Evolutionary conservation across 2,113 vertebrate genomes (phyloP).

Genomic region (Phalacrocorax brasilianus): DNA sequence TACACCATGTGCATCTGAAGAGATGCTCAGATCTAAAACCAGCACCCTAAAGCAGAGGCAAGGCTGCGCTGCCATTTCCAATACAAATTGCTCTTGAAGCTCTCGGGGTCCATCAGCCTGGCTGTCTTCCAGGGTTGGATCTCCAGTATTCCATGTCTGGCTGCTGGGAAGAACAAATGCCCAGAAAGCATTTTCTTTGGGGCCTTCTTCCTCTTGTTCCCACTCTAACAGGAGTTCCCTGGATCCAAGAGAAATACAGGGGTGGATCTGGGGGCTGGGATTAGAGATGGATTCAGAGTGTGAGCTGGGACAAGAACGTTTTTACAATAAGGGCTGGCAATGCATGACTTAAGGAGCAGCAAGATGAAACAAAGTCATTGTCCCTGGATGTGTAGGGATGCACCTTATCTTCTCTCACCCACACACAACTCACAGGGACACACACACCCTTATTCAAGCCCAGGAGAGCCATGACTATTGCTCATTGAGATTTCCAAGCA

Average conservation of each 20-base stretch:
- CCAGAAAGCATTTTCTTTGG: background rate
- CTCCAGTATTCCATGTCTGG: background rate
- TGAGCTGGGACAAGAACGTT: background rate
- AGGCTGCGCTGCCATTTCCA: background rate
- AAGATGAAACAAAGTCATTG: background rate
- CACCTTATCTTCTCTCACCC: no score
- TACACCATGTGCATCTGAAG: background rate
- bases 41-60: background rate
- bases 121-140: background rate
- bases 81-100: background rate
- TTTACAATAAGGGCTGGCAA: fast-evolving
- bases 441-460: background rate
- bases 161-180: background rate
- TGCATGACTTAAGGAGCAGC: background rate
- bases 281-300: background rate
- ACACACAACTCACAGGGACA: background rate
- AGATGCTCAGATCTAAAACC: background rate
- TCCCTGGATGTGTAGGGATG: background rate
- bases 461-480: background rate
- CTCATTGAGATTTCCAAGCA: background rate
- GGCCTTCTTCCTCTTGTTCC: background rate
- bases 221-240: background rate
- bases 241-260: background rate
- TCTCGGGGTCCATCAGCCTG: background rate
- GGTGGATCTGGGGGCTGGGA: background rate